Conservation (phyloP, 1,140 invertebrate genomes). For the Lepidostoma basale region DNA sequence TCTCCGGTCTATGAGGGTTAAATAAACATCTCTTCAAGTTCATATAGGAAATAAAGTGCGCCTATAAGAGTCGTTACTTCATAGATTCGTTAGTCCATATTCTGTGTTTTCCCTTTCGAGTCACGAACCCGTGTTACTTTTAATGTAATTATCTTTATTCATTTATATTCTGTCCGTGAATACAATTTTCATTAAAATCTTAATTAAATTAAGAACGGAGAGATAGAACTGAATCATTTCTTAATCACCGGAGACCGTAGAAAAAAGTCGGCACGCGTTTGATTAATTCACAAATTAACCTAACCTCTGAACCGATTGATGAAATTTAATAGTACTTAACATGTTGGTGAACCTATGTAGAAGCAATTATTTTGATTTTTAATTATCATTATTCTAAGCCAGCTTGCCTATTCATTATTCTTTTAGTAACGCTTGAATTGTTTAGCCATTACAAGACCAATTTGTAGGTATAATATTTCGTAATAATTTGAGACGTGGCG, state of each 20-base stretch:
- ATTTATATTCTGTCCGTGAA: constrained; percentile 4
- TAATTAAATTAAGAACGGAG: not conserved
- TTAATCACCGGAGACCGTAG: not conserved
- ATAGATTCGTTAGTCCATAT: not conserved
- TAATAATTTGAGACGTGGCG: too few species aligned
- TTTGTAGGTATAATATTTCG: too few species aligned
- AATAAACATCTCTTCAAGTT: not conserved
- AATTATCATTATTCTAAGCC: too few species aligned
- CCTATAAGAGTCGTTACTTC: not conserved
- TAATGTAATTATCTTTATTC: not conserved
- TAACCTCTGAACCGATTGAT: too few species aligned
- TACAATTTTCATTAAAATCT: constrained; percentile 14
- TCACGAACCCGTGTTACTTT: not conserved
- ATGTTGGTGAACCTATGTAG: too few species aligned
- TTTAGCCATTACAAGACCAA: too few species aligned
- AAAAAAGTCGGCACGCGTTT: not conserved
- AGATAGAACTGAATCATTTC: not conserved
- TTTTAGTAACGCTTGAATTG: too few species aligned
- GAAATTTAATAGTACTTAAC: too few species aligned
- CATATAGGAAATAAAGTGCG: not conserved
- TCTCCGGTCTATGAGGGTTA: too few species aligned
- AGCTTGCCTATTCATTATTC: too few species aligned
- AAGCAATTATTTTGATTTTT: too few species aligned
- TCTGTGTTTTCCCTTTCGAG: not conserved
- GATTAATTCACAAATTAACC: not conserved